A percentile compares a stretch with the other conserved stretches of the same genome.
phyloP scores from a whole-genome alignment of 2,797 vertebrate species.

The Telmatherina bonti region DNA sequence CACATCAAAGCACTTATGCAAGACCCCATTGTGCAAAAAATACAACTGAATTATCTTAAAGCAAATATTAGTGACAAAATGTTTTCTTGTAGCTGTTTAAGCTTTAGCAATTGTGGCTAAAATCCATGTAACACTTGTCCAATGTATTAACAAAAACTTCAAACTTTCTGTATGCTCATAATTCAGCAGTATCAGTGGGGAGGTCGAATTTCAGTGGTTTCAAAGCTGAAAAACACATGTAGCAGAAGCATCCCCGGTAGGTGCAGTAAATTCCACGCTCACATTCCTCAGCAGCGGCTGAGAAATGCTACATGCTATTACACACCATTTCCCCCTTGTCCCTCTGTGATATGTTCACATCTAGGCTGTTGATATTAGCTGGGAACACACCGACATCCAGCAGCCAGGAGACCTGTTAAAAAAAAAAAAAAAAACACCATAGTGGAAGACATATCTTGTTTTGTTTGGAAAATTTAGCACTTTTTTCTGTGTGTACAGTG shows the following conservation, averaged over 20 bases:
- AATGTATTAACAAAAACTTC: constrained; percentile 37
- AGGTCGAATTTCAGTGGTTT: constrained; percentile 54
- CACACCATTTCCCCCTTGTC: constrained; percentile 77
- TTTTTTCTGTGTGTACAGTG: constrained; percentile 19
- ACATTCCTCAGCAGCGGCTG: constrained; percentile 73
- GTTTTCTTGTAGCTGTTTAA: not conserved
- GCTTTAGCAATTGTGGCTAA: constrained; percentile 36
- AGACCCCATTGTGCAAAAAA: constrained; percentile 41
- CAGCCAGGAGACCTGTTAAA: constrained; percentile 66
- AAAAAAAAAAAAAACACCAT: too few species aligned
- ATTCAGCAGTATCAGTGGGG: constrained; percentile 51
- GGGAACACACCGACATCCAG: constrained; percentile 51
- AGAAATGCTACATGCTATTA: constrained; percentile 75
- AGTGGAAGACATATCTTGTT: constrained; percentile 53
- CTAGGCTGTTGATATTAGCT: constrained; percentile 71
- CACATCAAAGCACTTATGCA: constrained; percentile 45
- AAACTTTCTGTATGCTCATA: constrained; percentile 49
- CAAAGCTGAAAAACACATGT: constrained; percentile 80
- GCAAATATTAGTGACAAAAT: constrained; percentile 41
- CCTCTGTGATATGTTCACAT: constrained; percentile 70
- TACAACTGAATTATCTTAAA: constrained; percentile 31
- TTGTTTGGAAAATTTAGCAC: constrained; percentile 62
- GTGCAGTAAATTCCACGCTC: constrained; percentile 78
- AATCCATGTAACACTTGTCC: constrained; percentile 62
- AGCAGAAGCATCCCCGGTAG: constrained; percentile 70